phyloP scores from a whole-genome alignment of 2,113 vertebrate genomes.

The Chelonoidis abingdonii region DNA sequence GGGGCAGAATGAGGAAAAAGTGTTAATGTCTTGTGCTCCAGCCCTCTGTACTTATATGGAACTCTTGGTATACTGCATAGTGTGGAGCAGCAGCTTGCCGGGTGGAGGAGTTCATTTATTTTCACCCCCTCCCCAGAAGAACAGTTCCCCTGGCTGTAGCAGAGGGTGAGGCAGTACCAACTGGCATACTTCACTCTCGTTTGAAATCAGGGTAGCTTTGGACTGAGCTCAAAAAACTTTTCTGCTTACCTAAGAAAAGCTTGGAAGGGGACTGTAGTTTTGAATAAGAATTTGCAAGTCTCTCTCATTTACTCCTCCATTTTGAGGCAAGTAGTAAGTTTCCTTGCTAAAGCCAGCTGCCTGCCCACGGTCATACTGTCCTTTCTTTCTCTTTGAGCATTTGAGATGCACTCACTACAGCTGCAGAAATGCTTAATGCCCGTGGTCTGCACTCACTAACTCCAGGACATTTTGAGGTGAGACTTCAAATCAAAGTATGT shows the following conservation, averaged over 20 bases:
- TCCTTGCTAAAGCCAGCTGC: slow-evolving; percentile 38
- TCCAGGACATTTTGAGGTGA: background rate
- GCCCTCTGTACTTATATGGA: background rate
- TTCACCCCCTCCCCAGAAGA: background rate
- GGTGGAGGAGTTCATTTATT: fast-evolving
- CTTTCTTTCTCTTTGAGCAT: background rate
- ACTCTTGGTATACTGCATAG: background rate
- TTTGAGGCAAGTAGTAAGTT: slow-evolving; percentile 17
- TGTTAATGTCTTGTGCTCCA: fast-evolving
- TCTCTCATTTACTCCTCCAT: background rate
- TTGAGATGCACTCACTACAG: background rate
- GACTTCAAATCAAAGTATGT: fast-evolving
- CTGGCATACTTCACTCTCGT: background rate
- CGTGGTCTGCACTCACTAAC: background rate
- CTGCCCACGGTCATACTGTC: background rate
- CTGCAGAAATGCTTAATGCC: background rate
- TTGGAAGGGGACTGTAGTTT: background rate
- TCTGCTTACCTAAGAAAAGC: background rate
- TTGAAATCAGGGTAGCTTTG: background rate
- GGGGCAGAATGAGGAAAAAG: background rate
- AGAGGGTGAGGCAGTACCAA: background rate
- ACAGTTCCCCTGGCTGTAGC: background rate
- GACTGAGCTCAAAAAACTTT: background rate
- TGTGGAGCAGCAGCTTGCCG: fast-evolving
- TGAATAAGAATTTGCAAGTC: background rate